phyloP scores from a whole-genome alignment of 2,888 invertebrate genomes.

The Acrobasis repandana region DNA sequence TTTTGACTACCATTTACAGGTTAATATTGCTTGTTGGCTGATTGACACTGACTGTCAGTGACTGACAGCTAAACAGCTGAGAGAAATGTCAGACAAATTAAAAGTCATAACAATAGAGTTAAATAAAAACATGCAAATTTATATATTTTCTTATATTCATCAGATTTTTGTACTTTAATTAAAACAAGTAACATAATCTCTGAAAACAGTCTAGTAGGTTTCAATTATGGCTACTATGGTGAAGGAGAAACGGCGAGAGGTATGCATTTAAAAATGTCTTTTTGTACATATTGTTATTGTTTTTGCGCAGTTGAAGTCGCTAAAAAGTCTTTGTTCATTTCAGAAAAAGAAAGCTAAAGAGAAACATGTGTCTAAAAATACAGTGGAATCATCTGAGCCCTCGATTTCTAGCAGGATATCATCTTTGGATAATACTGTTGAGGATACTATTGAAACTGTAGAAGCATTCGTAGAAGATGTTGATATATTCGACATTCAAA shows the following conservation, averaged over 20 bases:
- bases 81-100: too few relatives aligned
- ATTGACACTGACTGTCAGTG: too few relatives aligned
- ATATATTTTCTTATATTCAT: not conserved
- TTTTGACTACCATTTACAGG: too few relatives aligned
- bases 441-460: not conserved
- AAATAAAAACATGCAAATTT: too few relatives aligned
- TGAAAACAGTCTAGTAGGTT: not conserved
- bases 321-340: constrained; percentile 30
- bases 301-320: constrained; percentile 39
- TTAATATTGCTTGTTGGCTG: too few relatives aligned
- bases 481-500: not conserved
- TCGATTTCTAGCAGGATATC: not conserved
- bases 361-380: constrained; percentile 34
- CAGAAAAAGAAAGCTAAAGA: constrained; percentile 69
- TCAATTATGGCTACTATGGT: constrained; percentile 66
- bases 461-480: constrained; percentile 9
- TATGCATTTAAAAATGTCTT: constrained; percentile 38
- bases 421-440: not conserved
- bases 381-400: not conserved
- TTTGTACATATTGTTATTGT: constrained; percentile 26
- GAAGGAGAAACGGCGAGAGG: constrained; percentile 67
- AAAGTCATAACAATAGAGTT: too few relatives aligned
- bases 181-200: not conserved
- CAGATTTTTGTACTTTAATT: not conserved
- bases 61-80: too few relatives aligned